Conservation (phyloP, 2,113 vertebrate genomes). For the Platichthys flesus region DNA sequence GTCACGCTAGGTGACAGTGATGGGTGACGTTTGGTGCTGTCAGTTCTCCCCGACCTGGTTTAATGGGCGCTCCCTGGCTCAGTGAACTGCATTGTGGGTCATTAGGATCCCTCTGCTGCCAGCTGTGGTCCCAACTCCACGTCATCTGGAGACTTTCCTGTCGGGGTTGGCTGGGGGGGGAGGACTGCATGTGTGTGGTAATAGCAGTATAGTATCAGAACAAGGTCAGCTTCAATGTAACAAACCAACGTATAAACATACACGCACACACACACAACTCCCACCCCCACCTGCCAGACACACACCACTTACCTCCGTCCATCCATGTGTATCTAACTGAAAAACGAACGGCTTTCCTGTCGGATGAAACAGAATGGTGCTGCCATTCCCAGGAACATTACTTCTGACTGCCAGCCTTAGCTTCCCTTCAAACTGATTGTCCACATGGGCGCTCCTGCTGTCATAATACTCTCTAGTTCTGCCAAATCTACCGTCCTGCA, state of each 20-base stretch:
- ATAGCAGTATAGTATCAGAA: constrained; percentile 43
- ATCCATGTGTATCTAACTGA: constrained; percentile 70
- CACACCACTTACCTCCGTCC: constrained; percentile 54
- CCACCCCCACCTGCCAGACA: constrained; percentile 26
- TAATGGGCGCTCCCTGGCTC: constrained; percentile 77
- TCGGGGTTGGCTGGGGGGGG: background rate
- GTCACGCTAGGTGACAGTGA: constrained; percentile 57
- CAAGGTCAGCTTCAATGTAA: constrained; percentile 26
- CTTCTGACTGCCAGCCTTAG: constrained; percentile 54
- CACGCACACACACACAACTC: background rate
- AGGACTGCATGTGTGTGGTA: constrained; percentile 7
- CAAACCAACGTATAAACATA: constrained; percentile 9
- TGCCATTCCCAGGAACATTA: constrained; percentile 60
- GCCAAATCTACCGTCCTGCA: constrained; percentile 24
- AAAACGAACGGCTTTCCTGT: constrained; percentile 67
- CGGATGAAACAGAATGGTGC: constrained; percentile 47
- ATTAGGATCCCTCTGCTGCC: constrained; percentile 71
- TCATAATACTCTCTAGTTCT: constrained; percentile 40
- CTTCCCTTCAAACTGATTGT: constrained; percentile 56
- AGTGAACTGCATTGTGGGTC: constrained; percentile 74
- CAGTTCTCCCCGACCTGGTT: constrained; percentile 29
- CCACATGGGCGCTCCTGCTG: constrained; percentile 51
- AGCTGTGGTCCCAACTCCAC: constrained; percentile 69
- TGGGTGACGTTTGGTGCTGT: constrained; percentile 46
- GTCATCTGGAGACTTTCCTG: constrained; percentile 26